Evolutionary conservation across 2,797 vertebrate species (phyloP).

Genomic region (Acrocephalus scirpaceus): DNA sequence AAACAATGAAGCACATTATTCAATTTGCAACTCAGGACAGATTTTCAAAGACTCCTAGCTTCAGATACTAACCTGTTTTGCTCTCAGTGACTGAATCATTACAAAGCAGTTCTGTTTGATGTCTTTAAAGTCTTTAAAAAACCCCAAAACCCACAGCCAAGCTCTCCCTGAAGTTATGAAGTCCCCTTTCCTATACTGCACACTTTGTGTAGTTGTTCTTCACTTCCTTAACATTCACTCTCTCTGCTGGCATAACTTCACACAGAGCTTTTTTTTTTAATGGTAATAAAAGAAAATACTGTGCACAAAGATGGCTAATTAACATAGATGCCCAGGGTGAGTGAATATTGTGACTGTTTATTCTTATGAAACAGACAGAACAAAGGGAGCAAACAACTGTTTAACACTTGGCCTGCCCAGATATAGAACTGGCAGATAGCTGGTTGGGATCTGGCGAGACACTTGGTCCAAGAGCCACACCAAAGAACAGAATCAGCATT

Average conservation of each 20-base stretch:
- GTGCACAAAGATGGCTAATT: conserved; percentile 26
- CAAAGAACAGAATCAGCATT: neutral
- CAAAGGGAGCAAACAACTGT: conserved; percentile 3
- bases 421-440: neutral
- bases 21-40: conserved; percentile 19
- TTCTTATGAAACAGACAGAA: conserved; percentile 3
- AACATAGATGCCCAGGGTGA: neutral
- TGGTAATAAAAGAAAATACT: conserved; percentile 3
- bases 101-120: conserved; percentile 32
- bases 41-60: conserved; percentile 32
- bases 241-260: conserved; percentile 32
- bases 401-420: neutral
- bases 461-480: neutral
- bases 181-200: neutral
- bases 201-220: neutral
- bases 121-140: neutral
- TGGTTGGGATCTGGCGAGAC: neutral
- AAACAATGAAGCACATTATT: conserved; percentile 50
- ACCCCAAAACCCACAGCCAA: neutral
- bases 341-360: conserved; percentile 2
- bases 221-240: neutral
- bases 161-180: conserved; percentile 1
- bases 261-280: neutral
- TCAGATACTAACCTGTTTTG: conserved; percentile 46
- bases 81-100: conserved; percentile 24